Percentiles rank a stretch among this genome's conserved stretches.
Conservation (phyloP, 1,140 invertebrate genomes). For the Philopotamus ludificatus region DNA sequence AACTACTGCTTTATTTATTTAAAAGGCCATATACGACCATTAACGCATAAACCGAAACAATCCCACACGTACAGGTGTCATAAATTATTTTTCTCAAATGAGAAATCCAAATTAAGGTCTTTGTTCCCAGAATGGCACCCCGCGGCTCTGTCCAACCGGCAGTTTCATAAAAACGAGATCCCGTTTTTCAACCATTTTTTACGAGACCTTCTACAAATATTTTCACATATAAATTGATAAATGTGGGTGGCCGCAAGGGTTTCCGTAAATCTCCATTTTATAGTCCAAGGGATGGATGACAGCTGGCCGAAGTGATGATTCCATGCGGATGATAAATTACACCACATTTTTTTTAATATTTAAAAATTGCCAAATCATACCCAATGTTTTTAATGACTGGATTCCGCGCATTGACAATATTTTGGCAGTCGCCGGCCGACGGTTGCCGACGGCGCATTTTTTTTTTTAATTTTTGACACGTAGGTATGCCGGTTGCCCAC, state of each 20-base stretch:
- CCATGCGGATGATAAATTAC: conserved; percentile 14
- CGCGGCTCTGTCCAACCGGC: conserved; percentile 14
- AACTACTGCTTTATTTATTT: too few species aligned
- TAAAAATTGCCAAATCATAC: background rate
- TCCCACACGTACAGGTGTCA: background rate
- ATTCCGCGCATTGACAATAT: background rate
- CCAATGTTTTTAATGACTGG: background rate
- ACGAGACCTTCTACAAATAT: background rate
- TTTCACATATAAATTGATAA: conserved; percentile 17
- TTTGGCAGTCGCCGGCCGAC: conserved; percentile 7
- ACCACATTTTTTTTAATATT: background rate
- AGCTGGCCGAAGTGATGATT: conserved; percentile 10
- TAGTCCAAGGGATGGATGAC: conserved; percentile 8
- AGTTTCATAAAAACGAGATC: conserved; percentile 2
- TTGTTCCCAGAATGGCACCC: conserved; percentile 4
- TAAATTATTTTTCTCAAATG: background rate
- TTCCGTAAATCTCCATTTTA: conserved; percentile 19
- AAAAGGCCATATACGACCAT: too few species aligned
- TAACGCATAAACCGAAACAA: background rate
- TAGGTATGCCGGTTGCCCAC: conserved; percentile 27
- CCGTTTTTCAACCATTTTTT: conserved; percentile 7
- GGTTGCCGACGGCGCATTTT: conserved; percentile 13
- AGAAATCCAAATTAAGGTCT: background rate
- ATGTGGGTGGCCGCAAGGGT: conserved; percentile 17
- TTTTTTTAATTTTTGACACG: conserved; percentile 31